Evolutionary conservation across 2,888 invertebrate genomes (phyloP).

Genomic region (Luperina nickerlii): DNA sequence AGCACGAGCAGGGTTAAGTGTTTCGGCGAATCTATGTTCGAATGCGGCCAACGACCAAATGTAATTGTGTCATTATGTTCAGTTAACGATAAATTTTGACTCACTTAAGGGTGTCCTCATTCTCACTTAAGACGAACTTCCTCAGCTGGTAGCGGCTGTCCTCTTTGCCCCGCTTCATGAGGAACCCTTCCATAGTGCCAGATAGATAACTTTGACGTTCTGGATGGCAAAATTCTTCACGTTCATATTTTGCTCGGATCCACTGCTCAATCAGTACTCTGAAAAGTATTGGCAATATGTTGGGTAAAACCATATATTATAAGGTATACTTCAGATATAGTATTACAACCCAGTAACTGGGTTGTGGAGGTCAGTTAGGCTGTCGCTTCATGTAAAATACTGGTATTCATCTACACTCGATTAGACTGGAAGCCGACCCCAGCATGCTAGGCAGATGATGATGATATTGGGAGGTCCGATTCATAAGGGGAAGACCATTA

Average conservation of each 20-base stretch:
- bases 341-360: not conserved
- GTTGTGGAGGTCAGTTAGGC: not conserved
- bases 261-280: slow-evolving; percentile 97
- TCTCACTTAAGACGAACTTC: slow-evolving; percentile 95
- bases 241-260: slow-evolving; percentile 97
- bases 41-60: slow-evolving; percentile 68
- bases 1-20: slow-evolving; percentile 61
- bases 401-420: not conserved
- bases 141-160: slow-evolving; percentile 95
- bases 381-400: not conserved
- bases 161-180: slow-evolving; percentile 97
- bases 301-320: not conserved
- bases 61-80: slow-evolving; percentile 64
- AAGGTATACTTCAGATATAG: not conserved
- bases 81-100: slow-evolving; percentile 69
- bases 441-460: not conserved
- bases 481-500: not conserved
- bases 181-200: slow-evolving; percentile 95
- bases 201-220: slow-evolving; percentile 95
- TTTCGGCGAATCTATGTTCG: slow-evolving; percentile 63
- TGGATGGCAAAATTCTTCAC: slow-evolving; percentile 95
- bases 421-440: not conserved
- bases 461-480: not conserved
- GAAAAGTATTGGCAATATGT: slow-evolving; percentile 68
- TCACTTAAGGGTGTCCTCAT: slow-evolving; percentile 94